Conservation (phyloP, 2,888 invertebrate species). For the Trisateles emortualis region DNA sequence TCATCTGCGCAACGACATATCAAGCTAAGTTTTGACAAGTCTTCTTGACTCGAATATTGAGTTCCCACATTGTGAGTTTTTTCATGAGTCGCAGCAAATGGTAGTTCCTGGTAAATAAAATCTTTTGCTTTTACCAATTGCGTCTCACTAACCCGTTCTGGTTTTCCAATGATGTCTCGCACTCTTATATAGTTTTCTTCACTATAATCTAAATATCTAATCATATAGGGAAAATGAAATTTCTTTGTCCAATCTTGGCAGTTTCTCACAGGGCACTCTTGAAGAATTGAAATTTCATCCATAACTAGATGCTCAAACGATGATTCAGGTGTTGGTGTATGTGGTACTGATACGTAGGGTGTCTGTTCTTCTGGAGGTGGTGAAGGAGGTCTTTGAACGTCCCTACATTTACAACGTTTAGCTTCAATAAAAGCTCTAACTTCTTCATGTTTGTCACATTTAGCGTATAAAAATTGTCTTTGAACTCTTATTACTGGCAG, state of each 20-base stretch:
- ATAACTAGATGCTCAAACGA: slow-evolving; percentile 64
- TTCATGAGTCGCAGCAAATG: slow-evolving; percentile 69
- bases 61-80: slow-evolving; percentile 62
- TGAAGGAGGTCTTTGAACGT: slow-evolving; percentile 21
- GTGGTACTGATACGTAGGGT: not conserved
- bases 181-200: slow-evolving; percentile 72
- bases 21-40: slow-evolving; percentile 46
- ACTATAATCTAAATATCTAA: slow-evolving; percentile 68
- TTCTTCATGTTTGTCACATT: slow-evolving; percentile 73
- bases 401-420: slow-evolving; percentile 67
- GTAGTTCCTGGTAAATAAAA: slow-evolving; percentile 59
- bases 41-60: slow-evolving; percentile 76
- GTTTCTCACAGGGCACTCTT: slow-evolving; percentile 59
- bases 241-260: slow-evolving; percentile 59
- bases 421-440: slow-evolving; percentile 67
- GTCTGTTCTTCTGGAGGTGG: slow-evolving; percentile 18
- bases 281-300: slow-evolving; percentile 60
- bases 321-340: slow-evolving; percentile 50
- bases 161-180: slow-evolving; percentile 58
- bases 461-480: slow-evolving; percentile 74
- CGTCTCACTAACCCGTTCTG: slow-evolving; percentile 22
- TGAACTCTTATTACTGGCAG: slow-evolving; percentile 68
- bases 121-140: slow-evolving; percentile 56
- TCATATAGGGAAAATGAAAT: slow-evolving; percentile 62
- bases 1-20: slow-evolving; percentile 59